Conservation (phyloP, 2,113 vertebrate genomes). For the Heterocephalus glaber region DNA sequence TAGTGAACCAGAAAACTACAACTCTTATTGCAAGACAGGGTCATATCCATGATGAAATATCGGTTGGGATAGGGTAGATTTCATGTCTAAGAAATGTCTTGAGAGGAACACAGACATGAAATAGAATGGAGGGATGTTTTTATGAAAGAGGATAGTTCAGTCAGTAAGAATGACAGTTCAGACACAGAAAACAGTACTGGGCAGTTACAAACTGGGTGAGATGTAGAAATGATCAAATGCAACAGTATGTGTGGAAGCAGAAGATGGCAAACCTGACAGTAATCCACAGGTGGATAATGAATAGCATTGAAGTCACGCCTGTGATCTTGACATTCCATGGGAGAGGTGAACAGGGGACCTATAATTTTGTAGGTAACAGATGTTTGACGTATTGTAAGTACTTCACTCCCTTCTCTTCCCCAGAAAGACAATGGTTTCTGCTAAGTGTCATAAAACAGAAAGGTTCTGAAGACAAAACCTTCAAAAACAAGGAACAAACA, state of each 20-base stretch:
- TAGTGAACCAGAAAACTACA: background rate
- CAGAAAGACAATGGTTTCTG: background rate
- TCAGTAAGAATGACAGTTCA: background rate
- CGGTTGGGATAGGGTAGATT: background rate
- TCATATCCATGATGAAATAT: background rate
- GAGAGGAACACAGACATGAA: background rate
- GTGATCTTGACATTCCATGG: background rate
- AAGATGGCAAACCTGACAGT: background rate
- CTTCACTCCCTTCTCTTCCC: no score
- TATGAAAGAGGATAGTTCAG: background rate
- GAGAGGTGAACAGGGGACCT: background rate
- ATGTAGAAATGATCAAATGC: conserved; percentile 22
- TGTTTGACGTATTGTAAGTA: background rate
- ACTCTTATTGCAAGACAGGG: background rate
- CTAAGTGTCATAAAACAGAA: background rate
- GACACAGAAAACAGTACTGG: background rate
- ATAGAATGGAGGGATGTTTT: background rate
- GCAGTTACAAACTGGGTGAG: background rate
- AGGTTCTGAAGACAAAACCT: background rate
- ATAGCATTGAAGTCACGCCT: background rate
- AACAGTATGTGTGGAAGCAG: background rate
- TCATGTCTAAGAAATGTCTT: background rate
- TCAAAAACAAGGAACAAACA: background rate
- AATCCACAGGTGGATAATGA: background rate
- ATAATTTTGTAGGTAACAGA: background rate